Evolutionary conservation across 1,140 invertebrate genomes (phyloP), one percentile per base, ranked within the genome.

Genomic region (Chelonus insularis): DNA sequence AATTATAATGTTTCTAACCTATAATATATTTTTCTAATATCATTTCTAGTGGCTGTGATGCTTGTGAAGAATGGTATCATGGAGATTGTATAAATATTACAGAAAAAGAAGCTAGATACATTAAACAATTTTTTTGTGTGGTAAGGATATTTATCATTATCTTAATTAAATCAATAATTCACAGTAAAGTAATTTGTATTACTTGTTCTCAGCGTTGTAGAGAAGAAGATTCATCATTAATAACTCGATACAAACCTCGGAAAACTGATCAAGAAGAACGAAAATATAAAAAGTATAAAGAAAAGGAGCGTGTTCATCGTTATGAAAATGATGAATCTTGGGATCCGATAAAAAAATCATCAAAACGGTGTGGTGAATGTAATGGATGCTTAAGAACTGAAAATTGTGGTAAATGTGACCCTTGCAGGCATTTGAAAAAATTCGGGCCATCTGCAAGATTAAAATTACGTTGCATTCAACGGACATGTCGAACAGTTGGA

Each of bases 31-130:
- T 12, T 23, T 68, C 69, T 59, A n/a, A n/a, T n/a, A n/a, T n/a
- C n/a, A 37, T 57, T 71, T 79, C 8, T 65, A 91, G 92, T 79
- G 94, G 92, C 41, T 98, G 96, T 84, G 97, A 98, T 81, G 86
- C 92, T 25, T 99, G 97, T 81, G 94, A 98, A 79, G 95, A 98
- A 83, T 99, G 97, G 96, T 99, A 96, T 74, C 97, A 99, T 80
- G 96, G 96, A 7, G 94, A 97, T 72, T 98, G 96, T 78, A 96
- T 99, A 70, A 93, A 92, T 67, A 94, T 98, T 60, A 96, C 93
- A 7, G 91, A 96, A 74, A 88, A 91, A 67, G 92, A 97, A 76
- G 92, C 96, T 0, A 95, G 95, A 72, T 87, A 90, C 61, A 98
- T 98, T 52, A 93, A 94, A 73, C 91, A 94, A 68, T 98, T 95